Percentiles rank a stretch among this genome's conserved stretches.
Conservation (phyloP, 2,113 vertebrate species). For the Panthera tigris region DNA sequence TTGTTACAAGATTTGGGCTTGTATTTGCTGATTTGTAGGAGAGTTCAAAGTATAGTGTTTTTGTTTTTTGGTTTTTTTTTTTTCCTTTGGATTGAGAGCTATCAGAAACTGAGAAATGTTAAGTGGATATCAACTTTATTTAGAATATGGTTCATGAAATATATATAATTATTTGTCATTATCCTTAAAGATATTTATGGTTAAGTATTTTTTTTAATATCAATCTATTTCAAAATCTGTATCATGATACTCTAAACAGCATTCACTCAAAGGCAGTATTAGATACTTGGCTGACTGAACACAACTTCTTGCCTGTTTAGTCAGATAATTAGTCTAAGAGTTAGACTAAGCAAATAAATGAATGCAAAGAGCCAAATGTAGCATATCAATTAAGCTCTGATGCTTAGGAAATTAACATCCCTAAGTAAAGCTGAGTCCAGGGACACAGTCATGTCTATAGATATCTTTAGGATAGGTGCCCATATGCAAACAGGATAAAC, state of each 20-base stretch:
- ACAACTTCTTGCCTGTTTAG: not conserved
- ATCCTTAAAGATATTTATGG: not conserved
- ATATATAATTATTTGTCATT: not conserved
- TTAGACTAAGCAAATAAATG: constrained; percentile 1
- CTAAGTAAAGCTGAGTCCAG: not conserved
- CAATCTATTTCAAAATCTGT: not conserved
- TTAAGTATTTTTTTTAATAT: not conserved
- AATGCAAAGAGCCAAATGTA: not conserved
- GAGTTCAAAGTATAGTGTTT: not conserved
- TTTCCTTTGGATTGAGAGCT: not conserved
- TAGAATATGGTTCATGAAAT: not conserved
- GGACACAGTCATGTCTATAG: not conserved
- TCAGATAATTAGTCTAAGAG: not conserved
- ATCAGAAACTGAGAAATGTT: not conserved
- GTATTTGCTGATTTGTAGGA: not conserved
- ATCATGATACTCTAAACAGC: not conserved
- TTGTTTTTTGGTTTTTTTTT: too few relatives aligned
- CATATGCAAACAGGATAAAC: not conserved
- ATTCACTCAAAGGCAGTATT: not conserved
- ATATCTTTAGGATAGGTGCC: not conserved
- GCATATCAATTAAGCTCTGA: not conserved
- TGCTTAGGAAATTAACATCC: not conserved
- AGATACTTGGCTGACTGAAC: not conserved
- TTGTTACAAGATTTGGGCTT: not conserved
- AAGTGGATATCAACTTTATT: not conserved